These are phyloP conservation scores for Spodoptera littoralis DNA, from an alignment of 2,888 invertebrate genomes.

Conservation along the genomic window DNA sequence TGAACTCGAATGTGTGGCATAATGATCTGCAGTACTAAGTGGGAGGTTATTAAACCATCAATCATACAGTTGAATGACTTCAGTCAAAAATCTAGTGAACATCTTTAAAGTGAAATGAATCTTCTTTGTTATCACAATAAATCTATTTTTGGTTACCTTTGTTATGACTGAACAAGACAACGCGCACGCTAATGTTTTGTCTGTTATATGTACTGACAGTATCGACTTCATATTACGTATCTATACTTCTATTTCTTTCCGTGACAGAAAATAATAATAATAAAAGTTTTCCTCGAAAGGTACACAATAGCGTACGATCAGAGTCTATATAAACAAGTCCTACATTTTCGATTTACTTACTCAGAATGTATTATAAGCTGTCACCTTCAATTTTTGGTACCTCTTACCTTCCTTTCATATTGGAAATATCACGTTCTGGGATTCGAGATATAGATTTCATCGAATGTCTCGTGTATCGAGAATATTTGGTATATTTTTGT, in stretches of 20 bases:
- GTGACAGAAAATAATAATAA: slow-evolving; percentile 2
- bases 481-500: slow-evolving; percentile 24
- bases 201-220: too few species aligned
- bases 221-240: too few species aligned
- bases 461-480: slow-evolving; percentile 5
- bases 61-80: slow-evolving; percentile 59
- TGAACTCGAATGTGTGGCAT: slow-evolving; percentile 49
- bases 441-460: slow-evolving; percentile 8
- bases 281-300: not conserved
- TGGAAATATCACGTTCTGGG: slow-evolving; percentile 25
- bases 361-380: slow-evolving; percentile 20
- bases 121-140: slow-evolving; percentile 24
- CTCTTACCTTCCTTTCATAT: slow-evolving; percentile 13
- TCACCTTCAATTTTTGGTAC: slow-evolving; percentile 23
- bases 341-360: slow-evolving; percentile 14
- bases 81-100: slow-evolving; percentile 22
- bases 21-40: slow-evolving; percentile 47
- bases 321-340: slow-evolving; percentile 13
- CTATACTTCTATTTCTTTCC: not conserved
- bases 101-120: slow-evolving; percentile 44
- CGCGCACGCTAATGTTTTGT: too few species aligned
- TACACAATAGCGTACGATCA: slow-evolving; percentile 11
- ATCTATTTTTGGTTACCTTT: slow-evolving; percentile 7
- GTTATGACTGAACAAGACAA: not conserved
- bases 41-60: slow-evolving; percentile 57